Conservation (phyloP, 2,888 invertebrate genomes). For the Mythimna albipuncta region DNA sequence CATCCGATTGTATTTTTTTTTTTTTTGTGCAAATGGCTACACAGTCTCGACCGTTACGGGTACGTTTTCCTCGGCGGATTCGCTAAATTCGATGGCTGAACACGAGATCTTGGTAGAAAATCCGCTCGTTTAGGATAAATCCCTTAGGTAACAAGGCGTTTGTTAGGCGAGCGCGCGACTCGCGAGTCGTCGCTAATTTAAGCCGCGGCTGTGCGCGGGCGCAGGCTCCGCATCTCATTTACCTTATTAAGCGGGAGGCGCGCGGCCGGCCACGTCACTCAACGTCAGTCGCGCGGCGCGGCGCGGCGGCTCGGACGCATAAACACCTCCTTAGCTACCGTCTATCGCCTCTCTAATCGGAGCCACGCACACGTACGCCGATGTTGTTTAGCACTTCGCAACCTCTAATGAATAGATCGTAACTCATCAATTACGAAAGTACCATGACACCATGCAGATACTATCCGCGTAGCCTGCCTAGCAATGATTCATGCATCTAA, state of each 20-base stretch:
- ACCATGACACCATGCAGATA: constrained; percentile 35
- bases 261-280: constrained; percentile 84
- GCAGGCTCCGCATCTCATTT: constrained; percentile 83
- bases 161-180: constrained; percentile 71
- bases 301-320: constrained; percentile 73
- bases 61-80: constrained; percentile 45
- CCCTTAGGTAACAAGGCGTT: constrained; percentile 80
- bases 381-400: constrained; percentile 37
- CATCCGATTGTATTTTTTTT: constrained; percentile 42
- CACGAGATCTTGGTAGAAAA: constrained; percentile 65
- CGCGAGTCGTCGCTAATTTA: constrained; percentile 78
- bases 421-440: constrained; percentile 48
- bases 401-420: constrained; percentile 47
- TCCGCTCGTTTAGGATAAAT: constrained; percentile 77
- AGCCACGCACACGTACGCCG: constrained; percentile 46
- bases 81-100: constrained; percentile 54
- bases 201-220: constrained; percentile 67
- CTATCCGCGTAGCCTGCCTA: not conserved
- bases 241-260: constrained; percentile 83
- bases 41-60: constrained; percentile 45
- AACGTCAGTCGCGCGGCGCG: constrained; percentile 76
- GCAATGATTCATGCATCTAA: constrained; percentile 15
- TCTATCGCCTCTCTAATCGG: constrained; percentile 76
- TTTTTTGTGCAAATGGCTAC: constrained; percentile 54
- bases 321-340: constrained; percentile 82